Evolutionary conservation across 1,140 invertebrate genomes (phyloP).

Genomic region (Proctacanthus coquilletti): DNA sequence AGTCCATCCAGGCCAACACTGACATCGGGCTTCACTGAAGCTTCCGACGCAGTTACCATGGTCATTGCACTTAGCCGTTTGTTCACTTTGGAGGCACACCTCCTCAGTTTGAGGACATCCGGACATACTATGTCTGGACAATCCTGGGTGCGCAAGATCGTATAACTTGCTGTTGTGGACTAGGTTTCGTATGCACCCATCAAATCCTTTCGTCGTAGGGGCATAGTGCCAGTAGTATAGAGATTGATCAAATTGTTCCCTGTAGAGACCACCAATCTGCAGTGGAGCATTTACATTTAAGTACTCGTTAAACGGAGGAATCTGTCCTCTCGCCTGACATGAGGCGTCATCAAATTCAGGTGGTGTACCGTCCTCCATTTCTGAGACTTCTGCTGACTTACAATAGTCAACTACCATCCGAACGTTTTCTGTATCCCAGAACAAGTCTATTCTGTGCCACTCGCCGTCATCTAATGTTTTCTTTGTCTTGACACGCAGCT

Average conservation of each 20-base stretch:
- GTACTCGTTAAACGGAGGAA: conserved; percentile 92
- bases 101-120: conserved; percentile 85
- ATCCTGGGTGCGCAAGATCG: conserved; percentile 75
- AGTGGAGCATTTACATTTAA: conserved; percentile 91
- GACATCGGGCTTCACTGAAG: conserved; percentile 73
- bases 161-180: conserved; percentile 93
- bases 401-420: conserved; percentile 86
- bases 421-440: conserved; percentile 85
- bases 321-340: conserved; percentile 74
- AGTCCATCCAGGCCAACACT: conserved; percentile 83
- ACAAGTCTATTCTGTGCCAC: conserved; percentile 92
- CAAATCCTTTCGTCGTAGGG: conserved; percentile 75
- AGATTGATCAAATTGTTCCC: conserved; percentile 70
- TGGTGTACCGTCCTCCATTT: conserved; percentile 72
- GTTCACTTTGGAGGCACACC: conserved; percentile 64
- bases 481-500: conserved; percentile 75
- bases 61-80: conserved; percentile 70
- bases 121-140: conserved; percentile 65
- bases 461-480: conserved; percentile 80
- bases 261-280: conserved; percentile 80
- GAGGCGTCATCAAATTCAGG: conserved; percentile 72
- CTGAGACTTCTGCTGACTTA: conserved; percentile 66
- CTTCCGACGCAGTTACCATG: conserved; percentile 89
- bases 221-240: conserved; percentile 76
- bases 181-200: conserved; percentile 88